Evolutionary conservation across 2,797 vertebrate genomes (phyloP).

Genomic region (Numenius phaeopus): DNA sequence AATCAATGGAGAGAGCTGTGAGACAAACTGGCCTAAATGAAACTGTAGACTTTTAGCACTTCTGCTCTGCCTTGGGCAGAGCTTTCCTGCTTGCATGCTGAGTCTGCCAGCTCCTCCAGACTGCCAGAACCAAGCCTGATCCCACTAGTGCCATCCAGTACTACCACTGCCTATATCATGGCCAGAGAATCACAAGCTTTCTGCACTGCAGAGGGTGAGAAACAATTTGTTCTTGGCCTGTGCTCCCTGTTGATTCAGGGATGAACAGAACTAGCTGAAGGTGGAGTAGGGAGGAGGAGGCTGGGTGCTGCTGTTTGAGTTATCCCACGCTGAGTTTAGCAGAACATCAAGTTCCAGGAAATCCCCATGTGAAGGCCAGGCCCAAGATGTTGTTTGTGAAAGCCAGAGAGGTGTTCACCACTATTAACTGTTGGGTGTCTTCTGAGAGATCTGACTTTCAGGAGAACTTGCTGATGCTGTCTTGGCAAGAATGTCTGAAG

Average conservation of each 20-base stretch:
- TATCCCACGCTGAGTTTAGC: not conserved
- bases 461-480: not conserved
- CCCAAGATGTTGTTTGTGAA: not conserved
- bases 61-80: not conserved
- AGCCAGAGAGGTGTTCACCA: not conserved
- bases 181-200: not conserved
- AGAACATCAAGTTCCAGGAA: constrained; percentile 24
- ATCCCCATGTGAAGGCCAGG: not conserved
- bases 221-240: not conserved
- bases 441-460: not conserved
- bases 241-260: not conserved
- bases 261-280: not conserved
- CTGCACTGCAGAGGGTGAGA: not conserved
- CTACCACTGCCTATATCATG: not conserved
- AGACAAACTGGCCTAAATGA: not conserved
- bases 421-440: not conserved
- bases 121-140: not conserved
- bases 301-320: not conserved
- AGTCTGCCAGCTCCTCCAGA: not conserved
- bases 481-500: not conserved
- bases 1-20: not conserved
- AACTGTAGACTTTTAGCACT: not conserved
- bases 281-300: not conserved
- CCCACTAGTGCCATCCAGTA: not conserved
- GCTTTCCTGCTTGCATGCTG: not conserved